These are phyloP conservation scores for Puntigrus tetrazona DNA, from an alignment of 2,113 vertebrate genomes.

Conservation along the genomic window DNA sequence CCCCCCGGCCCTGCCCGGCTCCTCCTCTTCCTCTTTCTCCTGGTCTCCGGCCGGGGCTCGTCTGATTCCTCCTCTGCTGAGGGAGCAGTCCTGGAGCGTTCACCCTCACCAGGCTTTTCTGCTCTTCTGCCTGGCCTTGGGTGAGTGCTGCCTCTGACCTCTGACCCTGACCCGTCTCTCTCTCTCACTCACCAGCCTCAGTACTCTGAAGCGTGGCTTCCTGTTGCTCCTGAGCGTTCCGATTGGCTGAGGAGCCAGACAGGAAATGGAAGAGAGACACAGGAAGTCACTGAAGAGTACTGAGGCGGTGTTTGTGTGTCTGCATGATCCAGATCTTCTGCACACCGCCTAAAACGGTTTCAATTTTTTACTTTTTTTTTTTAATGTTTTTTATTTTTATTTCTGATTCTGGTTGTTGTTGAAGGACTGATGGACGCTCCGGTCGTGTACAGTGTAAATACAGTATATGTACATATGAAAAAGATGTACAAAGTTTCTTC, in stretches of 20 bases:
- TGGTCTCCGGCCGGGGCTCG: slow-evolving; percentile 72
- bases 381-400: neutral
- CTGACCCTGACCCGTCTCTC: neutral
- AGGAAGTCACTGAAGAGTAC: slow-evolving; percentile 29
- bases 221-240: neutral
- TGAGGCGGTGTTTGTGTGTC: neutral
- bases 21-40: slow-evolving; percentile 76
- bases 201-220: slow-evolving; percentile 2
- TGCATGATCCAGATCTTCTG: slow-evolving; percentile 57
- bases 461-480: slow-evolving; percentile 68
- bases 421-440: neutral
- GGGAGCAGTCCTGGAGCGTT: slow-evolving; percentile 89
- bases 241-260: neutral
- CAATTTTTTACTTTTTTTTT: neutral
- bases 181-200: neutral
- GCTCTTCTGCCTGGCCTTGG: slow-evolving; percentile 95
- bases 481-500: slow-evolving; percentile 67
- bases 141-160: slow-evolving; percentile 81
- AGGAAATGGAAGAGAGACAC: neutral
- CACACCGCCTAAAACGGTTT: neutral
- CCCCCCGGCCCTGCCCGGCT: slow-evolving; percentile 82
- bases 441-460: slow-evolving; percentile 74
- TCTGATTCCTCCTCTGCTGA: slow-evolving; percentile 91
- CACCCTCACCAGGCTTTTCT: slow-evolving; percentile 81
- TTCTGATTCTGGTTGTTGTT: neutral